Base-by-base conservation (phyloP, 2,888 invertebrate genomes). In the Oscheius sp. region DNA sequence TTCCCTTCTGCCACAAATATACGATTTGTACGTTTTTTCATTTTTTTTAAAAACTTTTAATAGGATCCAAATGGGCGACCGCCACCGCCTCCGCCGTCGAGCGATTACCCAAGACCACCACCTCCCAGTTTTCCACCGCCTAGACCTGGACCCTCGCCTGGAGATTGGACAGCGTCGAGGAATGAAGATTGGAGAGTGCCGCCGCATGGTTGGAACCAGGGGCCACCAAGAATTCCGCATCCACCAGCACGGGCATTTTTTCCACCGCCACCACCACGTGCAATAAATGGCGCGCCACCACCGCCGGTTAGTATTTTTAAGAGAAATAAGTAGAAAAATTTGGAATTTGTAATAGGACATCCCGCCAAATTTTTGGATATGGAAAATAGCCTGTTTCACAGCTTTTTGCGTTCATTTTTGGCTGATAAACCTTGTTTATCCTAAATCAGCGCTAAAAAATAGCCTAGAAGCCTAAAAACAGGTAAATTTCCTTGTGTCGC, bases 1-100 rank as follows among this genome's bases (percentile, higher is more conserved):
- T 70, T 70, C 25, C 70, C 70, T 6, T 58, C 70, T 2, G 70
- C 70, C 7, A 43, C 66, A 5, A 49, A 66, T 18, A 52, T 66
- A 27, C 16, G 9, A 13, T 27, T 27, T 52, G 66, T 66, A 41
- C 35, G 45, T 41, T 41, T 43, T 49, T 3, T 49, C 16, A 61
- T n/a, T 27, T 58, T 23, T 58, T 59, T 1, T 59, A 18, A 6
- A 13, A 3, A 21, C 55, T 21, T 59, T 25, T 29, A 59, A 5
- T 23, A 25, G 18, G 25, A 52, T 16, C 16, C 6, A 0, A 27
- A 66, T 43, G 21, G 7, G 7, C 5, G 46, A 61, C 61, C 59
- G 29, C 63, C 63, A 23, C 63, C 64, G 13, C 64, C 46, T 27
- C 49, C 29, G 1, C 66, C 66, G 2, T 12, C 27, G 5, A 43